These are phyloP conservation scores for Ctenopoma multispine DNA, from an alignment of 2,797 vertebrate genomes.

Conservation along the genomic window DNA sequence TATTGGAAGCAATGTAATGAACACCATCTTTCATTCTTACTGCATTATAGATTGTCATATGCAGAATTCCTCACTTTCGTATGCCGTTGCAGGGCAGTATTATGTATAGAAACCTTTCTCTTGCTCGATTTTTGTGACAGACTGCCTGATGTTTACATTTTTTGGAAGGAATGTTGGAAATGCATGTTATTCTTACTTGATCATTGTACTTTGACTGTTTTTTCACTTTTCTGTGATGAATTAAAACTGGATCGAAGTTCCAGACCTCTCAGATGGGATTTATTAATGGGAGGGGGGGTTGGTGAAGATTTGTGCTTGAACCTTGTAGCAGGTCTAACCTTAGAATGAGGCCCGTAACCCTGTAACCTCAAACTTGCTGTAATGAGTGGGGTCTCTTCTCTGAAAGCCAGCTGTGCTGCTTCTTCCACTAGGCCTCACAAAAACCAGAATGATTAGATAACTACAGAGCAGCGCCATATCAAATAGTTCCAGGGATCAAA, in stretches of 20 bases:
- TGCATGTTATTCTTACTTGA: constrained; percentile 64
- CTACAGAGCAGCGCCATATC: constrained; percentile 72
- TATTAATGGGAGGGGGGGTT: background rate
- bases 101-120: constrained; percentile 54
- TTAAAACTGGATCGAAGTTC: constrained; percentile 67
- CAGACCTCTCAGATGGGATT: constrained; percentile 15
- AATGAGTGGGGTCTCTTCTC: constrained; percentile 55
- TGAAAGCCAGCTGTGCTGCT: constrained; percentile 63
- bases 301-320: constrained; percentile 20
- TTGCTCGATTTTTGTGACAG: constrained; percentile 20
- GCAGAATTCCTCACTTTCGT: constrained; percentile 45
- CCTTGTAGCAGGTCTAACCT: constrained; percentile 43
- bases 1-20: constrained; percentile 75
- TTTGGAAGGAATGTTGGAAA: constrained; percentile 58
- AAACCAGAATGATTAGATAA: constrained; percentile 72
- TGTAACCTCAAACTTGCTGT: constrained; percentile 32
- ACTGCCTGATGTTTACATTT: constrained; percentile 75
- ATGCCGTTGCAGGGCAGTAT: constrained; percentile 32
- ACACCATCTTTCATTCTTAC: constrained; percentile 76
- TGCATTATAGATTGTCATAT: constrained; percentile 69
- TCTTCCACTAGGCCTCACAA: constrained; percentile 33
- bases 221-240: constrained; percentile 52
- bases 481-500: constrained; percentile 81
- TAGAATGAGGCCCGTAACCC: constrained; percentile 51
- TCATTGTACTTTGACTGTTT: constrained; percentile 40